Percentiles rank a stretch among this genome's conserved stretches.
Evolutionary conservation across 2,797 vertebrate genomes (phyloP).

Genomic region (Trichosurus vulpecula): DNA sequence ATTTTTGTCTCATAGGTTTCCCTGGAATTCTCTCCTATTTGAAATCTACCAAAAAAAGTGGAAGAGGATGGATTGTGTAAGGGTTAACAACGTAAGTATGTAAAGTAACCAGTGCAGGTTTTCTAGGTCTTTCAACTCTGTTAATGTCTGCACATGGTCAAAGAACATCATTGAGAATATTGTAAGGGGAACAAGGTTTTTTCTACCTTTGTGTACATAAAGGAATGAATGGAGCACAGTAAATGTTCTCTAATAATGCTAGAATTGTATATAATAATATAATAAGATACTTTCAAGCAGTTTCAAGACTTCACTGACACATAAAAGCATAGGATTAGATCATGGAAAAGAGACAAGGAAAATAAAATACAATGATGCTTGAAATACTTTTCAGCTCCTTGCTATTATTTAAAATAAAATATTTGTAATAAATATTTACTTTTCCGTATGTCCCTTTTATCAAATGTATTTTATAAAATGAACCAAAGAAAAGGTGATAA

Average conservation of each 20-base stretch:
- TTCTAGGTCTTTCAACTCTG: background rate
- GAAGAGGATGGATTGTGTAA: background rate
- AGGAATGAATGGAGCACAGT: background rate
- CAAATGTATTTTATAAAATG: fast-evolving
- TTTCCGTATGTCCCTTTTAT: background rate
- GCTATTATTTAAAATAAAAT: background rate
- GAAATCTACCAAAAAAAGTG: background rate
- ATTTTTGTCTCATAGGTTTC: background rate
- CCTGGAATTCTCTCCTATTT: background rate
- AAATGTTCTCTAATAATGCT: background rate
- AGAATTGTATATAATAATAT: background rate
- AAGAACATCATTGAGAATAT: background rate
- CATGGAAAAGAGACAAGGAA: background rate
- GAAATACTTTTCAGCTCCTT: background rate
- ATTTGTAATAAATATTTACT: background rate
- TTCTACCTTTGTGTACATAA: background rate
- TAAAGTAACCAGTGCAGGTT: background rate
- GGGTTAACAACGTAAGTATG: background rate
- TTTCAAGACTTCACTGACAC: background rate
- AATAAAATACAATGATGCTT: background rate
- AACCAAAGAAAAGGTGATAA: background rate
- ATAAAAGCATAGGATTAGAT: background rate
- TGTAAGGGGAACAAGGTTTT: background rate
- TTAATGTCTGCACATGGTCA: background rate
- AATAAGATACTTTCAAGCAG: background rate